These are phyloP conservation scores for Drosophila picticornis DNA, from an alignment of 2,888 invertebrate species.

Conservation along the genomic window DNA sequence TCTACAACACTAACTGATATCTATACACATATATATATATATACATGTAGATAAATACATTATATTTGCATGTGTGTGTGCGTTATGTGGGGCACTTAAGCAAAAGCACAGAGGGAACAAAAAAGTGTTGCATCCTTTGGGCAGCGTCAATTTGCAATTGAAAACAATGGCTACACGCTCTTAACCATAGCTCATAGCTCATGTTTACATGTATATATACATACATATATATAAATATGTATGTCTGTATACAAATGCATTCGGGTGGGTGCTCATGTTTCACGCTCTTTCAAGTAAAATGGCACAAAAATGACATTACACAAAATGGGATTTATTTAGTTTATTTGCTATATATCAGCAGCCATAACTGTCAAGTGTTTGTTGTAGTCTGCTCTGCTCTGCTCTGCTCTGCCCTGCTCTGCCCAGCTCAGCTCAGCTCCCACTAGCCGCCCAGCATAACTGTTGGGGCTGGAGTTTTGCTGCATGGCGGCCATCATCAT, in stretches of 20 bases:
- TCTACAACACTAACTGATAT: neutral
- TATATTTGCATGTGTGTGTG: neutral
- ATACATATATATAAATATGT: neutral
- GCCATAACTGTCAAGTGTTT: constrained; percentile 76
- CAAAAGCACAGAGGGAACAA: constrained; percentile 12
- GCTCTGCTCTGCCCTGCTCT: neutral
- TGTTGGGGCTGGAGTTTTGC: constrained; percentile 34
- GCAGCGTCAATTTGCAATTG: constrained; percentile 56
- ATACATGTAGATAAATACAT: neutral
- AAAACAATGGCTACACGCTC: constrained; percentile 40
- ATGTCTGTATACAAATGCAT: neutral
- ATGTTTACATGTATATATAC: constrained; percentile 5
- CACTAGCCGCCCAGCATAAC: constrained; percentile 21
- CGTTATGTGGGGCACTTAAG: neutral
- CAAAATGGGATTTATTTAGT: constrained; percentile 76
- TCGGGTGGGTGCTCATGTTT: constrained; percentile 20
- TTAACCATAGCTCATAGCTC: constrained; percentile 39
- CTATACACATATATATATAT: too few species aligned
- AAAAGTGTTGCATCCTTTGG: constrained; percentile 48
- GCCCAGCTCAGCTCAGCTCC: neutral
- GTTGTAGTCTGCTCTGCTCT: constrained; percentile 29
- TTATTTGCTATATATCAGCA: constrained; percentile 79
- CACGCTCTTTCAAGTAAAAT: constrained; percentile 48
- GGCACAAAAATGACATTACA: constrained; percentile 70
- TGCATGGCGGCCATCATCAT: constrained; percentile 73